Percentiles rank a stretch among this genome's conserved stretches.
Conservation (phyloP, 2,113 vertebrate genomes). For the Syrrhaptes paradoxus region DNA sequence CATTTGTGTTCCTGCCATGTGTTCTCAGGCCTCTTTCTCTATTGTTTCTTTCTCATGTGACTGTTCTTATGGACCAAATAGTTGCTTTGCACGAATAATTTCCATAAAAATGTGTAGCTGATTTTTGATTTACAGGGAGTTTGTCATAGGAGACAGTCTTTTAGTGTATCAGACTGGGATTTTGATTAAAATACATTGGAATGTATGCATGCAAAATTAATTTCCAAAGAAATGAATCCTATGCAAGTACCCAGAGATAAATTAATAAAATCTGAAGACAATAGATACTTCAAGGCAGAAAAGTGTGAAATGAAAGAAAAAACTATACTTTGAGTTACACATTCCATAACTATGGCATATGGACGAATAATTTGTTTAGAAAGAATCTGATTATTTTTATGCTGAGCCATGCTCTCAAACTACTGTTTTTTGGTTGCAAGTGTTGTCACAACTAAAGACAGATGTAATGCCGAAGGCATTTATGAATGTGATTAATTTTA, state of each 20-base stretch:
- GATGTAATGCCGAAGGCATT: background rate
- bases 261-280: background rate
- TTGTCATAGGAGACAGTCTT: background rate
- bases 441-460: background rate
- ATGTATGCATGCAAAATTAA: background rate
- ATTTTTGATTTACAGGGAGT: background rate
- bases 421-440: background rate
- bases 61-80: background rate
- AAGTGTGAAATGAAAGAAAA: background rate
- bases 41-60: conserved; percentile 7
- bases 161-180: background rate
- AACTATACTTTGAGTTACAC: background rate
- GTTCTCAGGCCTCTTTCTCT: background rate
- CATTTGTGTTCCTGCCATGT: conserved; percentile 3
- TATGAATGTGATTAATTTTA: background rate
- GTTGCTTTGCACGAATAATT: background rate
- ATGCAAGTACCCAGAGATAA: background rate
- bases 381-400: background rate
- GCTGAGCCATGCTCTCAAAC: background rate
- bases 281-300: background rate
- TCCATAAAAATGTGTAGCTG: background rate
- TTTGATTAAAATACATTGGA: background rate
- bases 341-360: background rate
- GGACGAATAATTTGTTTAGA: background rate
- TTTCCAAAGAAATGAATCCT: background rate